Base-by-base conservation (phyloP, 2,888 invertebrate species). In the Drosophila leonis region DNA sequence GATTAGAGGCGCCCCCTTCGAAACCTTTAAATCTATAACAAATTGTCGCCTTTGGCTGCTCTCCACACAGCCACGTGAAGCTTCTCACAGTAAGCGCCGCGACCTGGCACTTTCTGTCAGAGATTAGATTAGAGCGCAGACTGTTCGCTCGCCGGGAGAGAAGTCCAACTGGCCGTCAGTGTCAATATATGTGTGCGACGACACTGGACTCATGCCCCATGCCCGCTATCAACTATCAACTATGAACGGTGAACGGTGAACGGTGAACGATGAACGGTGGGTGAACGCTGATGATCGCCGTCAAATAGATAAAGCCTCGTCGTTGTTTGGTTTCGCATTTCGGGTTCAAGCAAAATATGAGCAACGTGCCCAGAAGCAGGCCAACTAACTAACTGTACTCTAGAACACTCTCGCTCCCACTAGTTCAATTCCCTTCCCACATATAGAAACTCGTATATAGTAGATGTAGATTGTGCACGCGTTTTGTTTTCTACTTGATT, bases 401-500 rank as follows among this genome's bases (percentile, higher is more conserved):
- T 60, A 41, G 39, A 31, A 24, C 46, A 52, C 51, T 6, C 33
- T 51, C 39, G 37, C 31, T 31, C 65, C 9, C 41, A 27, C 52
- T 37, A n/a, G 37, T 54, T 12, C 24, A 35, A 33, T 33, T 39
- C 8, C 27, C 39, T 1, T 8, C 13, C 4, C 2, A 15, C 18
- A 13, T 20, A 24, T 15, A 44, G 7, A 4, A 42, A 7, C 18
- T 41, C 20, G 13, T 10, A 18, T 35, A 12, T 18, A 12, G 10
- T 59, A 80, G 82, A 83, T 83, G 79, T 83, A 83, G 83, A 83
- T 83, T 83, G 83, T 83, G 83, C 83, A 83, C 86, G 83, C 71
- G 72, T 75, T 79, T 64, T 78, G 70, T 70, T 51, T 64, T 72
- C 77, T 59, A 62, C 71, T 69, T 72, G 63, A 76, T 76, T 69